Evolutionary conservation across 2,797 vertebrate species (phyloP), one percentile per base, ranked within the genome.

Genomic region (Labeo calbasu): DNA sequence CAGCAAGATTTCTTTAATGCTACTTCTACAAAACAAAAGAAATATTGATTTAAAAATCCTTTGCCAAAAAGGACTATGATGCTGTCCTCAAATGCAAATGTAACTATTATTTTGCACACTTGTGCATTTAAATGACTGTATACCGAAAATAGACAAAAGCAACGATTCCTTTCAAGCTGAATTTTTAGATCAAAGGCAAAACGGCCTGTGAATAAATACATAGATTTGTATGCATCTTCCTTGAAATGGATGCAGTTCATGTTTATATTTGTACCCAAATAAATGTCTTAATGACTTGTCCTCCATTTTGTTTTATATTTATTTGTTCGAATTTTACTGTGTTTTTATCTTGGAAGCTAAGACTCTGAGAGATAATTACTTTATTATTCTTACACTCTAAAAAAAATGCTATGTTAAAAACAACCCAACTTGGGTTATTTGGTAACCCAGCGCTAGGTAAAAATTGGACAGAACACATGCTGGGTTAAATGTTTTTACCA

Each of bases 131-230:
- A 48, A 68, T 66, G 28, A 36, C 28, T 43, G 12, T 21, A 63
- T 51, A 50, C 32, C 7, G 25, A 81, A 81, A 70, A 55, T 21
- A 57, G 50, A 70, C 32, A 17, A 69, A 69, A 70, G n/a, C 51
- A 55, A 50, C 5, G 0, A 15, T 57, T 81, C 65, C 50, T 80
- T 81, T 81, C n/a, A 81, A 70, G 50, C 50, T 23, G 8, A 43
- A n/a, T 76, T 12, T 55, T 28, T 14, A 19, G 51, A 48, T 59
- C 82, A 48, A 50, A 77, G 14, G 43, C 40, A 46, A 55, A 0
- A 15, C 32, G 1, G 48, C 55, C n/a, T 28, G 10, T 53, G 63
- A 57, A 77, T 48, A 69, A 83, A 55, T 21, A 10, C 32, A 66
- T 55, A 25, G 48, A 3, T n/a, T 15, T 83, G 6, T 57, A 4